A percentile compares a stretch with the other conserved stretches of the same genome.
Evolutionary conservation across 2,888 invertebrate genomes (phyloP).

Genomic region (Spicauda simplicius): DNA sequence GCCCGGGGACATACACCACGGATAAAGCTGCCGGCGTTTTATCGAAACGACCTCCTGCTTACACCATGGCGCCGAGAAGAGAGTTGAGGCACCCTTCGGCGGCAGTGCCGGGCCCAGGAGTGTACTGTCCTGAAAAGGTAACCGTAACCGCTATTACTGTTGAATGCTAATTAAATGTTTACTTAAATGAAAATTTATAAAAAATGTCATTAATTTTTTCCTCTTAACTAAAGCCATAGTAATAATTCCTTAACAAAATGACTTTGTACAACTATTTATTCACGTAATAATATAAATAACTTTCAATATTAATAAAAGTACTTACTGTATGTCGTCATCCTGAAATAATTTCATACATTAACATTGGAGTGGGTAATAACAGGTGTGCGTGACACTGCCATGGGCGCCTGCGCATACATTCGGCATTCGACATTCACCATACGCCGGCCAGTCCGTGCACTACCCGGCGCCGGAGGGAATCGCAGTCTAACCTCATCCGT

Average conservation of each 20-base stretch:
- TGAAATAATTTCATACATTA: conserved; percentile 33
- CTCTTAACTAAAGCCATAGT: background rate
- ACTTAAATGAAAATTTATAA: no score
- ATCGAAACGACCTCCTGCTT: conserved; percentile 88
- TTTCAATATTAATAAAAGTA: background rate
- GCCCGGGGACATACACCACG: conserved; percentile 91
- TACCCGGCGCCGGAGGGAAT: conserved; percentile 74
- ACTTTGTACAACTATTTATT: background rate
- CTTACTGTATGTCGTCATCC: background rate
- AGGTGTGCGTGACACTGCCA: conserved; percentile 84
- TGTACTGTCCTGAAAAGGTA: conserved; percentile 88
- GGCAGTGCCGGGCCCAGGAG: conserved; percentile 85
- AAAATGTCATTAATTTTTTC: background rate
- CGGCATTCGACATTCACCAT: conserved; percentile 91
- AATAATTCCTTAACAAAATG: no score
- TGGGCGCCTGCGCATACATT: conserved; percentile 90
- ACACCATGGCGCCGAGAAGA: conserved; percentile 90
- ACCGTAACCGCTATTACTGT: background rate
- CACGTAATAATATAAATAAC: background rate
- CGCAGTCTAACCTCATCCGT: conserved; percentile 55
- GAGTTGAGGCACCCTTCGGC: conserved; percentile 68
- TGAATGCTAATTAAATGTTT: background rate
- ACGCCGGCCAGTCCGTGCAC: conserved; percentile 82
- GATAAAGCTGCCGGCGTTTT: conserved; percentile 79
- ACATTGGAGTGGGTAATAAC: conserved; percentile 55